Evolutionary conservation across 2,888 invertebrate genomes (phyloP), one percentile per base, ranked within the genome.

Genomic region (Choristoneura rosaceana): DNA sequence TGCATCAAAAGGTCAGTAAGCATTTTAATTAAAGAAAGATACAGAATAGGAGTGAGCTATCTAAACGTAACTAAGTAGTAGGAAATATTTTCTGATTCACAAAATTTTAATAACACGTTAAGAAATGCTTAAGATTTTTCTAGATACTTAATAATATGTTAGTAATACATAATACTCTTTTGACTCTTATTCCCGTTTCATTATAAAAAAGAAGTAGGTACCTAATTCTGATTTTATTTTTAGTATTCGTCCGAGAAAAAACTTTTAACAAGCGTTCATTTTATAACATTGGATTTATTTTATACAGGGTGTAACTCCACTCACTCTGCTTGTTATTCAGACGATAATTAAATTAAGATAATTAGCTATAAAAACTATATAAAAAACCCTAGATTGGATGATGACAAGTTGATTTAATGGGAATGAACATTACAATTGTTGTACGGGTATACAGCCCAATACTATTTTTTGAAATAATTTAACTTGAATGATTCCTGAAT

Each of bases 231-330:
- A 2, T 17, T 2, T 17, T 17, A 52, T 52, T 52, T 52, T 17
- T 17, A 52, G 0, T 4, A 2, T 17, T 4, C 52, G 52, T 17
- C 52, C 14, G 15, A 17, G 9, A 17, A 50, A 52, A 52, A 52
- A 8, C 9, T 52, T 52, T 52, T 52, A 52, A 52, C 52, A 52
- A 52, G 52, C 52, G 15, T 52, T 52, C 52, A 3, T 52, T 52
- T 52, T 52, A 17, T 52, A 52, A 52, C 52, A 2, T 3, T 9
- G 52, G 52, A 52, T 0, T 15, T 14, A 17, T 52, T 17, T 52
- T 9, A 52, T 52, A 17, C 17, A 9, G 52, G 2, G 9, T 17
- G 9, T 52, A 17, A 17, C 17, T 52, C 52, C 7, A n/a, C 47
- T 43, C 43, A 43, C 43, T 43, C 43, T 25, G 43, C 43, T n/a